Evolutionary conservation across 2,888 invertebrate species (phyloP).

Genomic region (Chironomus riparius): DNA sequence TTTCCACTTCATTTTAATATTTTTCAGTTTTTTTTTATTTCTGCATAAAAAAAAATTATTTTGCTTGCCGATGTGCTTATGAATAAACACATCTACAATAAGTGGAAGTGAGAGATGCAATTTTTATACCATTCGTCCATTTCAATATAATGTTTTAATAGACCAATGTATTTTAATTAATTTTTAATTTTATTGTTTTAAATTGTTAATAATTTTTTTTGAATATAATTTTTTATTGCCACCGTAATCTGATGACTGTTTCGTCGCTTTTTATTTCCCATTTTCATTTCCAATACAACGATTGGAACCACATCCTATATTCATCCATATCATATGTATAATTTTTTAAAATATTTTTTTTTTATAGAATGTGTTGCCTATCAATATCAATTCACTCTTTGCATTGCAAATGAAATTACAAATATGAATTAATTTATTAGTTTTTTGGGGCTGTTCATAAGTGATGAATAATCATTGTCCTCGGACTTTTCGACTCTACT

Average conservation of each 20-base stretch:
- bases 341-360: too few species aligned
- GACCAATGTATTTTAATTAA: conserved; percentile 22
- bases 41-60: background rate
- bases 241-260: conserved; percentile 8
- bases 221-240: conserved; percentile 14
- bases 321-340: too few species aligned
- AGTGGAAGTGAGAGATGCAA: too few species aligned
- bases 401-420: background rate
- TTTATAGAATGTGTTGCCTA: background rate
- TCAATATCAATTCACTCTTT: background rate
- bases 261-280: background rate
- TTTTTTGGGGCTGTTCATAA: too few species aligned
- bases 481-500: too few species aligned
- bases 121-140: background rate
- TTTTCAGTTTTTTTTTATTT: too few species aligned
- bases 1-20: too few species aligned
- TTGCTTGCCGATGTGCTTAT: background rate
- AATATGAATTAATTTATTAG: background rate
- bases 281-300: background rate
- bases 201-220: conserved; percentile 22
- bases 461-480: too few species aligned
- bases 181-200: conserved; percentile 26
- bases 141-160: conserved; percentile 23
- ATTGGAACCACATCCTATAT: too few species aligned
- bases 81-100: background rate